phyloP scores from a whole-genome alignment of 2,113 vertebrate genomes.

The Procapra przewalskii region DNA sequence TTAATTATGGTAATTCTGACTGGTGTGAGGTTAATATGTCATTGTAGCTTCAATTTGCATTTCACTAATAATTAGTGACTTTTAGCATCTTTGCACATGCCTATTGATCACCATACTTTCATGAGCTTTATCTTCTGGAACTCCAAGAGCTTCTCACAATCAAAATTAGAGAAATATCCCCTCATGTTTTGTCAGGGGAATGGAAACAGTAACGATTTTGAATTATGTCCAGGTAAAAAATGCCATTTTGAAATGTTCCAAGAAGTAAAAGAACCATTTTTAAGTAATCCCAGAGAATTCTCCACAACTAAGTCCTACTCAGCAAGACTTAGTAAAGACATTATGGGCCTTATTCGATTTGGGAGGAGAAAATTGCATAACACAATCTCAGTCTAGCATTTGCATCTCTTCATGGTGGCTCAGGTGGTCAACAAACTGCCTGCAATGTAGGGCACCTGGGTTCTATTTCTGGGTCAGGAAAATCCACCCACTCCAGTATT shows the following conservation, averaged over 20 bases:
- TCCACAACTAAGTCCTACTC: neutral
- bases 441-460: neutral
- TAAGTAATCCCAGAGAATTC: neutral
- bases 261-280: neutral
- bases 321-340: neutral
- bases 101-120: neutral
- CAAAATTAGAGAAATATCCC: neutral
- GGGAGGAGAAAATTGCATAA: neutral
- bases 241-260: neutral
- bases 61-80: neutral
- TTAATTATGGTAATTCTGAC: neutral
- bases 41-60: neutral
- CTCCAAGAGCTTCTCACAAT: neutral
- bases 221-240: neutral
- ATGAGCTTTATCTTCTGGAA: neutral
- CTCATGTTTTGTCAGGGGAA: neutral
- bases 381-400: neutral
- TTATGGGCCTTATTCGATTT: neutral
- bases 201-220: neutral
- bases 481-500: neutral
- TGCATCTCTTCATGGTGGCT: neutral
- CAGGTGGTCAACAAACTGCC: neutral
- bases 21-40: neutral
- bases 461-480: neutral
- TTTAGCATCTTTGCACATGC: neutral